A percentile compares a stretch with the other conserved stretches of the same genome.
These are phyloP conservation scores for Drosophila buzzatii DNA, from an alignment of 2,888 invertebrate genomes.

Conservation along the genomic window DNA sequence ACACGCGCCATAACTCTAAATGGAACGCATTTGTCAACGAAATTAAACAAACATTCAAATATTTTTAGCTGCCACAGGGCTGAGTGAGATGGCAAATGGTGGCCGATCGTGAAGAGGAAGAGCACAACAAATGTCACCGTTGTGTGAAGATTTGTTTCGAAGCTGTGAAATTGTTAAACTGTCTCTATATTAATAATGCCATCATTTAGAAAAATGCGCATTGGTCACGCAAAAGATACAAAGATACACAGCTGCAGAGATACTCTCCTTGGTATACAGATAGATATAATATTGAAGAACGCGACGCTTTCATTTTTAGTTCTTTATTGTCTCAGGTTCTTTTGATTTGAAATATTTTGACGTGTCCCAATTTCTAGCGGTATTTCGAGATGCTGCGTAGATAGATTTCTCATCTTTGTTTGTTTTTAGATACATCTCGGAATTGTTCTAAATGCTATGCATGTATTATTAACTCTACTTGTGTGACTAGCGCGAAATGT, in stretches of 20 bases:
- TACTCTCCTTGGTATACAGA: slow-evolving; percentile 19
- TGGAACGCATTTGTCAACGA: slow-evolving; percentile 75
- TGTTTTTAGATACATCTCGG: slow-evolving; percentile 12
- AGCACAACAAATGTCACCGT: slow-evolving; percentile 17
- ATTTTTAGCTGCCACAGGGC: slow-evolving; percentile 39
- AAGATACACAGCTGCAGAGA: slow-evolving; percentile 5
- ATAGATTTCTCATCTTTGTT: slow-evolving; percentile 20
- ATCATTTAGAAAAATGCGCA: slow-evolving; percentile 51
- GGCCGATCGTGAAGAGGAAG: neutral
- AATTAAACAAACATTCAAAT: slow-evolving; percentile 64
- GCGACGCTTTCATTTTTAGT: slow-evolving; percentile 74
- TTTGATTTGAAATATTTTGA: slow-evolving; percentile 81
- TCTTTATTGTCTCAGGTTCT: slow-evolving; percentile 77
- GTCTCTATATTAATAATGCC: slow-evolving; percentile 81
- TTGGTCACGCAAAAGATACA: slow-evolving; percentile 9
- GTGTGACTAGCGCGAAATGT: slow-evolving; percentile 59
- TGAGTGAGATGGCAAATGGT: slow-evolving; percentile 11
- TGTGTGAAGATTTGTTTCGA: slow-evolving; percentile 73
- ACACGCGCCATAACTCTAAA: slow-evolving; percentile 78
- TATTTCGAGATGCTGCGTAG: slow-evolving; percentile 28
- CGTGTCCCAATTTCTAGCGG: slow-evolving; percentile 75
- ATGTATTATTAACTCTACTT: slow-evolving; percentile 74
- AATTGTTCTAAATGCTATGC: slow-evolving; percentile 23
- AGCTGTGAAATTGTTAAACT: slow-evolving; percentile 83
- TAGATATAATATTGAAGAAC: slow-evolving; percentile 32